Base-by-base conservation (phyloP, 2,797 vertebrate genomes). In the Agapornis canus region DNA sequence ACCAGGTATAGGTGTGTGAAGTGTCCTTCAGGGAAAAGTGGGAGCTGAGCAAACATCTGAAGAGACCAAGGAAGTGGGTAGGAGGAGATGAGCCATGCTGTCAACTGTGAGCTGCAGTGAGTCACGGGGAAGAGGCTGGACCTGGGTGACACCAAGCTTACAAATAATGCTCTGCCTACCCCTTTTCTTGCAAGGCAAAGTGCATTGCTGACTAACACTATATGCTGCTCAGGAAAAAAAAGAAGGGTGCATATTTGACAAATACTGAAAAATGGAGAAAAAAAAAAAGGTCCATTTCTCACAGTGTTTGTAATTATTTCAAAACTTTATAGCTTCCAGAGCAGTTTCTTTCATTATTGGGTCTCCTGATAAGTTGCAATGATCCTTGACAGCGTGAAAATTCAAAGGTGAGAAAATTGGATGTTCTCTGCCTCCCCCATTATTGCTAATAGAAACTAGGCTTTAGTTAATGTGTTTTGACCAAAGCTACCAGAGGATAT, bases 51-150 rank as follows among this genome's bases (percentile, higher is more conserved):
- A 95, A 96, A 94, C 73, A 94, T 90, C 80, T 91, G 90, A 96
- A 92, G 82, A 90, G 80, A 61, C 75, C 82, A 81, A 92, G 91
- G 87, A 90, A 91, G 70, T 56, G 79, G 77, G 91, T 94, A 90
- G 85, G 91, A 94, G 94, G 93, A 91, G 77, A 92, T 96, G 95
- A 96, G 92, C 70, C 81, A 95, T 91, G 82, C 76, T 75, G 86
- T 95, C 92, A 95, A 31, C 85, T 17, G 19, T 71, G 88, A 92
- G 73, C 82, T 95, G 90, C 85, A 71, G 60, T 96, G 95, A 96
- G 85, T 96, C 95, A 96, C 27, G 35, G 60, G 64, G 73, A 94
- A 94, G 88, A 95, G 80, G 87, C 70, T 86, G 91, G 94, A 96
- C 95, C 77, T 84, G 49, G 45, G 56, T 48, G 27, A 91, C 86